Evolutionary conservation across 1,140 invertebrate species (phyloP), one percentile per base, ranked within the genome.

Genomic region (Calosoma granatense): DNA sequence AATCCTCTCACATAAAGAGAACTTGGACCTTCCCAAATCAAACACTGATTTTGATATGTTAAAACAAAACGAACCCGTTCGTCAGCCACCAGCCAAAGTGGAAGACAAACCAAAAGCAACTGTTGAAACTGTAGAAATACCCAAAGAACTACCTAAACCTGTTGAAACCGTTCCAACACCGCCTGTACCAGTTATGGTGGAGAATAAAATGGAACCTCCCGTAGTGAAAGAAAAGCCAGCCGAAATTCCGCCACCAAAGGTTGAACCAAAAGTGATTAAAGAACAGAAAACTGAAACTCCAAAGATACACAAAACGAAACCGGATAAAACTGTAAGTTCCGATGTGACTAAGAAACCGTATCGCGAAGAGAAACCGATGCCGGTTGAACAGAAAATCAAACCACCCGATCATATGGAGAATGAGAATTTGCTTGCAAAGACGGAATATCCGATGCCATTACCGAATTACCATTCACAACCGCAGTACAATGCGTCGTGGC

Each of bases 401-500:
- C 61, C 59, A 43, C 51, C 61, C 9, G 23, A 21, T 26, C 64
- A 67, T 53, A 55, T 67, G 36, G 66, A 79, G 43, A 76, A 73
- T 56, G 77, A 80, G 54, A 62, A 59, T 43, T 57, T 79, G 11
- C 64, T 78, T 2, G 72, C 76, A 1, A 78, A 76, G 63, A 65
- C 74, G 0, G 76, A 77, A 53, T 78, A 76, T 59, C 69, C 75
- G 0, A 76, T 82, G 67, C 80, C 81, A 62, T 76, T 80, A 59
- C 63, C 67, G 53, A 67, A 67, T 51, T 69, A 68, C 41, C 64
- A 65, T 22, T 51, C n/a, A 0, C 80, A 72, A 67, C 67, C 75
- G 1, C 78, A 83, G 60, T 83, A 82, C 56, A 76, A 77, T 63
- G 26, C 26, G 4, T 81, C 81, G 73, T 76, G 81, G 60, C 74